Percentiles rank a stretch among this genome's conserved stretches.
phyloP scores from a whole-genome alignment of 37 sponge, comb jelly and placozoan genomes.

The Cladorhizidae sp. region DNA sequence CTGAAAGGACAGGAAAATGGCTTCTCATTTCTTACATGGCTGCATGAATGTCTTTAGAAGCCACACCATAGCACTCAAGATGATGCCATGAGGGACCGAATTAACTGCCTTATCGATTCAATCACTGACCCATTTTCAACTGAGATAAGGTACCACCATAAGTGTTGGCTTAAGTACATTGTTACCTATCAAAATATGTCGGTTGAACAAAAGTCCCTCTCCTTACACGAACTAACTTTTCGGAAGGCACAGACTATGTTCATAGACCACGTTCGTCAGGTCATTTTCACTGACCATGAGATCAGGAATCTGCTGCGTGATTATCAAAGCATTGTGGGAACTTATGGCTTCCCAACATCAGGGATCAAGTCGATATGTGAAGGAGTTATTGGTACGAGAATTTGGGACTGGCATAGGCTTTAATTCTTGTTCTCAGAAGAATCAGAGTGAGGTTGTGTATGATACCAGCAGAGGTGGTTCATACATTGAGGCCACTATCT shows the following conservation, averaged over 20 bases:
- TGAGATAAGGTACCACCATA: conserved; percentile 5
- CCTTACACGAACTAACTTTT: neutral
- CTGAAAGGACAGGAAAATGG: neutral
- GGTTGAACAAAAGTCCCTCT: neutral
- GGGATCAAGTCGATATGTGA: neutral
- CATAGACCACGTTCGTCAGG: conserved; percentile 2
- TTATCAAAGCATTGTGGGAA: neutral
- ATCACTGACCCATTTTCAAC: neutral
- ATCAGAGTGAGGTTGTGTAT: neutral
- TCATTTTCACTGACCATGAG: neutral
- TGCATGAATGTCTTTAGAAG: neutral
- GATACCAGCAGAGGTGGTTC: neutral
- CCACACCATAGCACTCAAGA: neutral
- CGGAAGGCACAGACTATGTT: conserved; percentile 1
- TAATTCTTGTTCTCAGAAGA: neutral
- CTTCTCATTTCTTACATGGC: neutral
- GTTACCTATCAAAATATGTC: neutral
- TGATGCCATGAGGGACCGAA: neutral
- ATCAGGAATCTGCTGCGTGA: neutral
- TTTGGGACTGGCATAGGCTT: neutral
- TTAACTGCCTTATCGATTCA: conserved; percentile 5
- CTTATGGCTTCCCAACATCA: neutral
- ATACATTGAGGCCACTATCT: neutral
- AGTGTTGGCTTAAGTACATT: conserved; percentile 7
- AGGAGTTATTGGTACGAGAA: neutral